Evolutionary conservation across 2,113 vertebrate species (phyloP).

Genomic region (Zootoca vivipara): DNA sequence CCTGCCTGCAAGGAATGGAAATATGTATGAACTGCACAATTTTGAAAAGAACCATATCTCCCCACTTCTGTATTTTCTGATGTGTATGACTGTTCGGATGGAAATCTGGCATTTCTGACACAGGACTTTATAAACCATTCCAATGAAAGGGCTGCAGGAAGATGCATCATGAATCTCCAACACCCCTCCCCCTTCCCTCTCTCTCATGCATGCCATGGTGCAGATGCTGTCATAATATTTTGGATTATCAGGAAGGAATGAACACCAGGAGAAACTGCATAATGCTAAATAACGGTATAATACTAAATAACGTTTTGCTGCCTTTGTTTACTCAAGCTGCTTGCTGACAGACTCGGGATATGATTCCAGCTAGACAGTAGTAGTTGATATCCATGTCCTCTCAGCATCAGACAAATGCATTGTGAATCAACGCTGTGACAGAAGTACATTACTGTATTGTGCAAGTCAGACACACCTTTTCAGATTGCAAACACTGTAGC

Average conservation of each 20-base stretch:
- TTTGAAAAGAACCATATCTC: neutral
- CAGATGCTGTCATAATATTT: neutral
- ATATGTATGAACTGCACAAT: neutral
- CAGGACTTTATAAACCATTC: neutral
- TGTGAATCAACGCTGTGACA: neutral
- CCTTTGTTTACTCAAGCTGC: neutral
- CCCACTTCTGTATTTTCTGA: neutral
- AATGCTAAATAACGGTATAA: no score
- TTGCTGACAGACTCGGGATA: neutral
- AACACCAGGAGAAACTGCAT: neutral
- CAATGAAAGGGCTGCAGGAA: neutral
- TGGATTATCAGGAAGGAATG: neutral
- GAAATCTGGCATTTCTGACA: neutral
- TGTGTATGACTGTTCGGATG: neutral
- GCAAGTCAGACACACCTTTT: neutral
- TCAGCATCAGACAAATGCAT: neutral
- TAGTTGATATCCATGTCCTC: neutral
- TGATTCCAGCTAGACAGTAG: neutral
- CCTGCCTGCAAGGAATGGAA: neutral
- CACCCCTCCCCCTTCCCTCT: neutral
- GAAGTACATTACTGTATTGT: neutral
- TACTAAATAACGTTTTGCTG: neutral
- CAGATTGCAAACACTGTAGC: neutral
- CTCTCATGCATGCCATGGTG: neutral
- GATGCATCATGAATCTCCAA: neutral